Percentiles rank a stretch among this genome's conserved stretches.
Evolutionary conservation across 2,113 vertebrate species (phyloP).

Genomic region (Delphinapterus leucas): DNA sequence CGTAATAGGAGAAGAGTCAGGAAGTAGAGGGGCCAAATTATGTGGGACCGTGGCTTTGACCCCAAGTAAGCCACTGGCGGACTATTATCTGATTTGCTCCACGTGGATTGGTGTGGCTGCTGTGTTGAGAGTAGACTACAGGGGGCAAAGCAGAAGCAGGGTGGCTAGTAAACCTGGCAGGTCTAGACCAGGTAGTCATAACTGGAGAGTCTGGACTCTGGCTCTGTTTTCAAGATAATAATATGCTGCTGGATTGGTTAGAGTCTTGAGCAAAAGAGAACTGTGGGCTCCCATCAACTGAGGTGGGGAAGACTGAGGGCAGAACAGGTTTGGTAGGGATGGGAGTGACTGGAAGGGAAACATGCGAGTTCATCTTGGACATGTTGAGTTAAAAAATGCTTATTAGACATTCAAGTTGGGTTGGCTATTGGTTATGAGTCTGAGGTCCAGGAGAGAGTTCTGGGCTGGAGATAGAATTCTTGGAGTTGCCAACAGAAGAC

Average conservation of each 20-base stretch:
- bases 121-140: background rate
- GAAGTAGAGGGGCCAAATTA: background rate
- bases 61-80: background rate
- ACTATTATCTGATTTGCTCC: background rate
- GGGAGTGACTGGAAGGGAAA: background rate
- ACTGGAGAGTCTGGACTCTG: background rate
- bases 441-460: background rate
- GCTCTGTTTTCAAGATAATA: background rate
- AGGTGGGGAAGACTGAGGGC: background rate
- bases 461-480: background rate
- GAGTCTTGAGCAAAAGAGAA: background rate
- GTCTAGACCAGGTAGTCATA: background rate
- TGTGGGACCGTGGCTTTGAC: background rate
- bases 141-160: background rate
- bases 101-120: background rate
- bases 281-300: background rate
- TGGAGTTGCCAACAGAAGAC: background rate
- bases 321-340: background rate
- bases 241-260: background rate
- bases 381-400: background rate
- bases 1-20: background rate
- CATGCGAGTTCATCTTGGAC: background rate
- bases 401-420: background rate
- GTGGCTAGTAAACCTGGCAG: background rate
- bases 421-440: background rate